Evolutionary conservation across 1,140 invertebrate species (phyloP).

Genomic region (Chrysomallon squamiferum): DNA sequence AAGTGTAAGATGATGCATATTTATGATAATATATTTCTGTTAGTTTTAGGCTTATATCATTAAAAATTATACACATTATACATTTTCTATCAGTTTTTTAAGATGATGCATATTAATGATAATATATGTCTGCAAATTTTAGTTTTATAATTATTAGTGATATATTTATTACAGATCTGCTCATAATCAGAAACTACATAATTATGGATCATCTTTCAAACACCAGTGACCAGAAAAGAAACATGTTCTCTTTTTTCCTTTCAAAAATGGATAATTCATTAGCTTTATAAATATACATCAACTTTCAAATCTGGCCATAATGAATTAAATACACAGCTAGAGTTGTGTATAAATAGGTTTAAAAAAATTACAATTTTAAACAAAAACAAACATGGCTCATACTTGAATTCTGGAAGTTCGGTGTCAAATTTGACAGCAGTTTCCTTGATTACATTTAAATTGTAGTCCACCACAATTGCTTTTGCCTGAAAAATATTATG

Average conservation of each 20-base stretch:
- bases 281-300: too few relatives aligned
- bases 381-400: too few relatives aligned
- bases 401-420: slow-evolving; percentile 91
- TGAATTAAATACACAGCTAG: too few relatives aligned
- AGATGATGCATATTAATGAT: not conserved
- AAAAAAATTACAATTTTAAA: too few relatives aligned
- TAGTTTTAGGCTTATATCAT: not conserved
- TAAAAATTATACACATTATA: not conserved
- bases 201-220: not conserved
- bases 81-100: too few relatives aligned
- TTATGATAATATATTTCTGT: not conserved
- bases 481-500: slow-evolving; percentile 78
- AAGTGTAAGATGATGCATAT: not conserved
- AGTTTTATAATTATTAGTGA: not conserved
- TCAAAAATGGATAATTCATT: too few relatives aligned
- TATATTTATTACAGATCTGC: not conserved
- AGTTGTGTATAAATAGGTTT: too few relatives aligned
- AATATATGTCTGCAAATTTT: not conserved
- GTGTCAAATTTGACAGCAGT: slow-evolving; percentile 86
- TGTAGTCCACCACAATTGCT: slow-evolving; percentile 81
- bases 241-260: too few relatives aligned
- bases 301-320: too few relatives aligned
- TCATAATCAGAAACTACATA: not conserved
- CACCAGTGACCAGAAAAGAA: too few relatives aligned
- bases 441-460: slow-evolving; percentile 77